phyloP scores from a whole-genome alignment of 2,797 vertebrate species.

The Thalassophryne amazonica region DNA sequence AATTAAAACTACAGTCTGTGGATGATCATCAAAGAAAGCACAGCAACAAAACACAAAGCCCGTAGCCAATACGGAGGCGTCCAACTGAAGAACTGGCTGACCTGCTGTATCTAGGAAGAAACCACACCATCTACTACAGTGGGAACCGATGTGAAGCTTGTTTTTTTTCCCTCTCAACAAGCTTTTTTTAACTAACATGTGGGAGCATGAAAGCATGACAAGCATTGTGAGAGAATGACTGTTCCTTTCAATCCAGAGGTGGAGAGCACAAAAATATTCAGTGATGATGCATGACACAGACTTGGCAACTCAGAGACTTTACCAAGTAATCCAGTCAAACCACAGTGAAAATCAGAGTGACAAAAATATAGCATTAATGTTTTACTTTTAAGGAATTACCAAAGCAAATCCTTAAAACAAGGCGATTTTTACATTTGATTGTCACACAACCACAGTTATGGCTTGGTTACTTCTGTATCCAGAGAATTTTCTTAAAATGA shows the following conservation, averaged over 20 bases:
- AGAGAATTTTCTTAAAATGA: no score
- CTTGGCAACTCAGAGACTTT: not conserved
- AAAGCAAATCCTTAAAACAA: no score
- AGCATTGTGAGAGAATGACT: not conserved
- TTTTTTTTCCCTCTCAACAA: conserved; percentile 36
- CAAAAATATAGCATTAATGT: no score
- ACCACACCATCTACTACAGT: conserved; percentile 19
- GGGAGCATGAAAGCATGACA: conserved; percentile 11
- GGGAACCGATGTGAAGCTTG: conserved; percentile 30
- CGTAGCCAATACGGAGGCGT: not conserved
- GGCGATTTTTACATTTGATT: no score
- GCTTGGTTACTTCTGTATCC: no score
- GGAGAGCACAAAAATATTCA: not conserved
- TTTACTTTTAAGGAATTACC: no score
- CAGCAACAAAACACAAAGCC: conserved; percentile 13
- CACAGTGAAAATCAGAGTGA: no score
- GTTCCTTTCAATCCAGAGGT: not conserved
- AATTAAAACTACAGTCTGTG: no score
- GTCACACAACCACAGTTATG: no score
- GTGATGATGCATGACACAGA: not conserved
- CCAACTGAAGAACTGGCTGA: conserved; percentile 23
- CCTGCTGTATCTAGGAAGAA: conserved; percentile 31
- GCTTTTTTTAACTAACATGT: conserved; percentile 24
- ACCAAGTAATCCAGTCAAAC: no score
- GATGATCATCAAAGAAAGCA: conserved; percentile 16